phyloP scores from a whole-genome alignment of 2,797 vertebrate species.

The Bovichtus diacanthus region DNA sequence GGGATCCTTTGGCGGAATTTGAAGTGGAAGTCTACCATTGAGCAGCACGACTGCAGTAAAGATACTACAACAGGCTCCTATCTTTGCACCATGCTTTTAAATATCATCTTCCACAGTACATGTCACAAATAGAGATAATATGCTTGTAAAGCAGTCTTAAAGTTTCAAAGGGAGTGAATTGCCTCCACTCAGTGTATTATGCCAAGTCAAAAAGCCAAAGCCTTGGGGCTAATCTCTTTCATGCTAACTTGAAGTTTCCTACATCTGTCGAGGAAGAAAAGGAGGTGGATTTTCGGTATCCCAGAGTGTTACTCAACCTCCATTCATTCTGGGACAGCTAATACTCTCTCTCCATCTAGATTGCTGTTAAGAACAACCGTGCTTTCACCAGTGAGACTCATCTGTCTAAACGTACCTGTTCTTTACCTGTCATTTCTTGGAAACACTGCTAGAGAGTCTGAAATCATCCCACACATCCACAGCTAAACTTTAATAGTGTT shows the following conservation, averaged over 20 bases:
- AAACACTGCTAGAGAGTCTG: constrained; percentile 26
- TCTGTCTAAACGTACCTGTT: constrained; percentile 27
- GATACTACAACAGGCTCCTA: constrained; percentile 1
- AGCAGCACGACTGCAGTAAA: constrained; percentile 1
- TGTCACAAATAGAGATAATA: constrained; percentile 10
- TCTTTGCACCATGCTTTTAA: constrained; percentile 11
- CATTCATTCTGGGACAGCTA: constrained; percentile 19
- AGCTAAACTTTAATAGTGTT: too few relatives aligned
- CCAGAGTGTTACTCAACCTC: constrained; percentile 24
- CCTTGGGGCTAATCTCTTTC: constrained; percentile 38
- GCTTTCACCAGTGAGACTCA: constrained; percentile 14
- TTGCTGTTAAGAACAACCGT: constrained; percentile 20
- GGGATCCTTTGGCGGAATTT: background rate
- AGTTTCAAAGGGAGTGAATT: constrained; percentile 11
- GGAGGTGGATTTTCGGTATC: constrained; percentile 25
- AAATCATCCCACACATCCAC: background rate
- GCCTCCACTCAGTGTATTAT: constrained; percentile 9
- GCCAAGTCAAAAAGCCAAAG: constrained; percentile 24
- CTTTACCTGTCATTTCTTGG: constrained; percentile 23
- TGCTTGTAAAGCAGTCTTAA: constrained; percentile 11
- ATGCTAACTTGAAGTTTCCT: constrained; percentile 33
- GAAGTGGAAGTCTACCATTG: constrained; percentile 2
- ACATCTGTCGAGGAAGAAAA: constrained; percentile 18
- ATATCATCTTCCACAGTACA: background rate
- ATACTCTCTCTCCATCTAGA: constrained; percentile 5